Conservation (phyloP, 2,888 invertebrate genomes). For the Aleiodes alternator region DNA sequence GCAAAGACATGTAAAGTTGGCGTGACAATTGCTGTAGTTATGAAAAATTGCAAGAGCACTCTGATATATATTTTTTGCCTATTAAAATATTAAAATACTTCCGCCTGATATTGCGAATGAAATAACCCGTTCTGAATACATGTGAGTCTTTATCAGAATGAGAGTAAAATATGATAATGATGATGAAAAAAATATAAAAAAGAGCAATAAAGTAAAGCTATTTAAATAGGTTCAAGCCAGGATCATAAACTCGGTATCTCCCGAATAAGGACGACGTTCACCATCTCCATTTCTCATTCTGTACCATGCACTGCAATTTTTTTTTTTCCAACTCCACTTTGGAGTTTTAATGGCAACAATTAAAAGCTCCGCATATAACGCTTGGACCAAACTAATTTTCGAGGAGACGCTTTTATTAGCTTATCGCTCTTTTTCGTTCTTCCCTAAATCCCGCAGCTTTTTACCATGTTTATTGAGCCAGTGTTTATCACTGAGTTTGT, state of each 20-base stretch:
- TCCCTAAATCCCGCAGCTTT: conserved; percentile 35
- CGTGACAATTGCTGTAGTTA: conserved; percentile 64
- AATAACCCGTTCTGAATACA: conserved; percentile 1
- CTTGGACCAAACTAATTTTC: conserved; percentile 68
- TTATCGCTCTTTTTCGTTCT: conserved; percentile 44
- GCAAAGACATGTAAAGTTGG: conserved; percentile 70
- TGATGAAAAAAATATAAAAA: conserved; percentile 48
- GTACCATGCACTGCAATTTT: conserved; percentile 40
- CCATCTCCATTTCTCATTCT: conserved; percentile 67
- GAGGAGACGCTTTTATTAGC: conserved; percentile 60
- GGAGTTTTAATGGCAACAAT: conserved; percentile 69
- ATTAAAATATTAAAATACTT: conserved; percentile 28
- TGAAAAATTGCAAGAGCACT: conserved; percentile 10
- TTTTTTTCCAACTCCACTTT: conserved; percentile 30
- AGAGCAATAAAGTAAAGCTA: conserved; percentile 63
- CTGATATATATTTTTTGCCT: background rate
- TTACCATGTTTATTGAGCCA: conserved; percentile 21
- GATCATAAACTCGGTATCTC: conserved; percentile 68
- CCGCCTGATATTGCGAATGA: conserved; percentile 10
- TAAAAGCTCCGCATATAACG: conserved; percentile 62
- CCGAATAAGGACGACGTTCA: conserved; percentile 62
- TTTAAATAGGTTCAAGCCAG: conserved; percentile 58
- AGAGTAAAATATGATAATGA: conserved; percentile 32
- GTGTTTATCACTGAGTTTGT: too few species aligned
- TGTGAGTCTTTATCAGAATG: conserved; percentile 20